Evolutionary conservation across 2,797 vertebrate species (phyloP).

Genomic region (Acanthurus leucopareius): DNA sequence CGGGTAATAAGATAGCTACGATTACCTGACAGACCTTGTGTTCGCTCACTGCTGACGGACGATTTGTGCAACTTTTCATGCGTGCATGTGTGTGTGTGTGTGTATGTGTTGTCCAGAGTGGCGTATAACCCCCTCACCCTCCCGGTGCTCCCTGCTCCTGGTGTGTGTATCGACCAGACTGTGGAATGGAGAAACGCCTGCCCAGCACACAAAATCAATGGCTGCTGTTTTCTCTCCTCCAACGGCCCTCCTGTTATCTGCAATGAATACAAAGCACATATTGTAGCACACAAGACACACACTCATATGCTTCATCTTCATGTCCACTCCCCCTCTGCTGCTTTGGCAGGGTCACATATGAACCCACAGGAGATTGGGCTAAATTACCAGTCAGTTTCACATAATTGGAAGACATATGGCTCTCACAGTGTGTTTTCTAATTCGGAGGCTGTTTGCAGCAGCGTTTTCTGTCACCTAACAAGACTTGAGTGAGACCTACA

Average conservation of each 20-base stretch:
- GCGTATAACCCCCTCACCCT: conserved; percentile 58
- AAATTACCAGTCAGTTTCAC: conserved; percentile 68
- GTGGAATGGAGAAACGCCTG: conserved; percentile 85
- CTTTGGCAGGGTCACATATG: conserved; percentile 33
- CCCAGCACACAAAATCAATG: conserved; percentile 88
- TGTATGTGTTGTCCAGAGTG: conserved; percentile 64
- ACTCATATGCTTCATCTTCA: conserved; percentile 66
- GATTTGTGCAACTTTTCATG: conserved; percentile 26
- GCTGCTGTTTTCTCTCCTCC: conserved; percentile 78
- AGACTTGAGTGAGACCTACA: conserved; percentile 47
- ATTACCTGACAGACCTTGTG: conserved; percentile 77
- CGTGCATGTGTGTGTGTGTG: neutral
- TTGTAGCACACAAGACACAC: conserved; percentile 64
- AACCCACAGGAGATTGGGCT: conserved; percentile 59
- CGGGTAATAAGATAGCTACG: conserved; percentile 72
- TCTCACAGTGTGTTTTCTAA: conserved; percentile 35
- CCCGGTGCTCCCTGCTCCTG: conserved; percentile 57
- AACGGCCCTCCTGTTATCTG: conserved; percentile 78
- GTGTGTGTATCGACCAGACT: conserved; percentile 82
- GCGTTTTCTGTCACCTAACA: conserved; percentile 49
- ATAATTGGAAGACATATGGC: conserved; percentile 72
- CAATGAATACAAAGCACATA: conserved; percentile 81
- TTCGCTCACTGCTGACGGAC: conserved; percentile 63
- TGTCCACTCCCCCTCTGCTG: conserved; percentile 36
- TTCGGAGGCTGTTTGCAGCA: conserved; percentile 39